Evolutionary conservation across 2,888 invertebrate genomes (phyloP).

Genomic region (Alitta virens): DNA sequence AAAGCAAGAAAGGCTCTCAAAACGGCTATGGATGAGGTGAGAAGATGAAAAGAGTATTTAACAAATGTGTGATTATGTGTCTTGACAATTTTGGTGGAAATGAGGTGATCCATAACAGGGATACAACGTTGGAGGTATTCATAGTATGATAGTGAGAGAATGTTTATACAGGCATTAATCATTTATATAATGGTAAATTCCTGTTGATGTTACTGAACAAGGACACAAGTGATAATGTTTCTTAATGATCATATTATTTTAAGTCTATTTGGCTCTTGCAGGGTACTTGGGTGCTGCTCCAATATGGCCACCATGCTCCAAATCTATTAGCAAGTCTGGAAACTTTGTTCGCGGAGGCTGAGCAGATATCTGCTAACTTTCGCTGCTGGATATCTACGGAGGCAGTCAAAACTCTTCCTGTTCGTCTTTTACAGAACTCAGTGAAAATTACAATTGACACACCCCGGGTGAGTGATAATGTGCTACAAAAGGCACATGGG

Average conservation of each 20-base stretch:
- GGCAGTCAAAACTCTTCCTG: conserved; percentile 33
- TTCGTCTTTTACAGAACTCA: conserved; percentile 46
- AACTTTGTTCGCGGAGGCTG: conserved; percentile 40
- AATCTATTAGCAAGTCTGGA: conserved; percentile 43
- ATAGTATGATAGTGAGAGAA: too few relatives aligned
- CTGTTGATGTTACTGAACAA: too few relatives aligned
- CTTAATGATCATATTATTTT: neutral
- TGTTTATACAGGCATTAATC: too few relatives aligned
- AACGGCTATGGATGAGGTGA: conserved; percentile 48
- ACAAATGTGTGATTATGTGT: too few relatives aligned
- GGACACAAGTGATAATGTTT: neutral
- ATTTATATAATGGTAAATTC: too few relatives aligned
- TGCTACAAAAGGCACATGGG: too few relatives aligned
- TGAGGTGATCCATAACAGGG: too few relatives aligned
- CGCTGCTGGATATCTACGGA: conserved; percentile 50
- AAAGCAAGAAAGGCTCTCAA: conserved; percentile 41
- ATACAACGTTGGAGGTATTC: too few relatives aligned
- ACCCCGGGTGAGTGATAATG: too few relatives aligned
- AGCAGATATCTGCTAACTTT: conserved; percentile 41
- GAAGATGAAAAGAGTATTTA: too few relatives aligned
- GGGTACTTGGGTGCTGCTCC: conserved; percentile 52
- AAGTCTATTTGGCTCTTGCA: too few relatives aligned
- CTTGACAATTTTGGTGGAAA: too few relatives aligned
- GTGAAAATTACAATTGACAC: conserved; percentile 48
- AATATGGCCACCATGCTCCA: conserved; percentile 51